A percentile compares a stretch with the other conserved stretches of the same genome.
Conservation (phyloP, 2,888 invertebrate genomes). For the Hetaerina titia region DNA sequence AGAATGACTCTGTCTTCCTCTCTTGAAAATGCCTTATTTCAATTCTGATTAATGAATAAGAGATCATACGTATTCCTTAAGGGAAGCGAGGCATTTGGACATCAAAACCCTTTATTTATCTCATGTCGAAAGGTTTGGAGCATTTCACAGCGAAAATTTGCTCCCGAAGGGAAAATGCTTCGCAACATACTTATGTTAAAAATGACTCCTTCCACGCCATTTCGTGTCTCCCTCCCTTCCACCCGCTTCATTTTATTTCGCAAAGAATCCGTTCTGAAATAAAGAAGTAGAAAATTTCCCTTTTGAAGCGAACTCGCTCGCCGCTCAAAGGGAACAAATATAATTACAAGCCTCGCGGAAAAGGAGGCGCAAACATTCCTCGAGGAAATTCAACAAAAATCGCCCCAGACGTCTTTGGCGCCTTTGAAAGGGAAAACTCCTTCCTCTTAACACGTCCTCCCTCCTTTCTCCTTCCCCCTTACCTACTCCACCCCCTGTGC, state of each 20-base stretch:
- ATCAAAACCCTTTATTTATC: no score
- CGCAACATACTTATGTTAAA: no score
- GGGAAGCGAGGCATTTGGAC: no score
- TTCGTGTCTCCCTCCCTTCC: not conserved
- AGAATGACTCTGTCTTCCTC: no score
- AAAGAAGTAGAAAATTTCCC: not conserved
- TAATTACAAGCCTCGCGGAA: slow-evolving; percentile 31
- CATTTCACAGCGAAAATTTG: no score
- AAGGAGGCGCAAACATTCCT: slow-evolving; percentile 7
- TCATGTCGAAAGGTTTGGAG: no score
- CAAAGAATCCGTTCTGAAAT: not conserved
- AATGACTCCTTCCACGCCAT: not conserved
- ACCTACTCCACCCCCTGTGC: no score
- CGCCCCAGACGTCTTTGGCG: not conserved
- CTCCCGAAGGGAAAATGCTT: no score
- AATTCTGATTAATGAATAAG: no score
- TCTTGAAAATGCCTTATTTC: no score
- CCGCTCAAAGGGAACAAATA: slow-evolving; percentile 13
- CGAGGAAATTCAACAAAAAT: slow-evolving; percentile 6
- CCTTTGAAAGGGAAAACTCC: slow-evolving; percentile 25
- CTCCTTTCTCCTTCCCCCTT: no score
- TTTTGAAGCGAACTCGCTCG: not conserved
- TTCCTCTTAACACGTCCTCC: not conserved
- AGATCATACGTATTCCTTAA: no score
- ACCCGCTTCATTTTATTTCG: not conserved